Conservation (phyloP, 2,113 vertebrate species). For the Leiothrix lutea region DNA sequence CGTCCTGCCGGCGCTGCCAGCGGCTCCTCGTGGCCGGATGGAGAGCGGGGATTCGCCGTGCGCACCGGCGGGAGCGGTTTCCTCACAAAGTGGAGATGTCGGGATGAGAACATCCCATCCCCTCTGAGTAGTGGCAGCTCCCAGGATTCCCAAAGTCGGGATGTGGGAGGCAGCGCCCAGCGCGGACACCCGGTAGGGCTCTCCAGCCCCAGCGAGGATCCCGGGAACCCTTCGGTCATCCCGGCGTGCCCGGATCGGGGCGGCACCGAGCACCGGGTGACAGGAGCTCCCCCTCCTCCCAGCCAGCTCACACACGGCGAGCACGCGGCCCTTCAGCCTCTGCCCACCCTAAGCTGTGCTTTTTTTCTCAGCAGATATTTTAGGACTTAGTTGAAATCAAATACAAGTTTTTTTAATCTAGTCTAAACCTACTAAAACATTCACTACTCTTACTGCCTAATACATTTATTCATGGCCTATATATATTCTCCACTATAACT, state of each 20-base stretch:
- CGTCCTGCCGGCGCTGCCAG: fast-evolving
- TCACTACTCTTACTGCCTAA: slow-evolving; percentile 63
- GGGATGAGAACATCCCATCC: not conserved
- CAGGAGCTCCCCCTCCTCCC: not conserved
- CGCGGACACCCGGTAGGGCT: not conserved
- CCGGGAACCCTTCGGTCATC: fast-evolving
- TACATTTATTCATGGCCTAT: slow-evolving; percentile 69
- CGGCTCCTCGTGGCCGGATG: fast-evolving
- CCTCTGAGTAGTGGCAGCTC: fast-evolving
- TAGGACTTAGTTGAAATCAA: slow-evolving; percentile 59
- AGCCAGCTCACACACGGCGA: not conserved
- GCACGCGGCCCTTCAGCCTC: not conserved
- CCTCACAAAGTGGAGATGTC: fast-evolving
- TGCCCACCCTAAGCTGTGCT: not conserved
- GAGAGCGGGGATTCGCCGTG: fast-evolving
- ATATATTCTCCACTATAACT: slow-evolving; percentile 64
- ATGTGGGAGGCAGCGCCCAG: fast-evolving
- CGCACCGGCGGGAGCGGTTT: fast-evolving
- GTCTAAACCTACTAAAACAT: slow-evolving; percentile 70
- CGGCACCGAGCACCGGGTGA: not conserved
- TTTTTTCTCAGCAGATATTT: slow-evolving; percentile 25
- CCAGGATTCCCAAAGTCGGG: fast-evolving
- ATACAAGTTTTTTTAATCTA: slow-evolving; percentile 30
- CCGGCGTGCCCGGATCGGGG: fast-evolving
- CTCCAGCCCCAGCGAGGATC: not conserved